phyloP scores from a whole-genome alignment of 2,888 invertebrate species.

The Idaea dimidiata region DNA sequence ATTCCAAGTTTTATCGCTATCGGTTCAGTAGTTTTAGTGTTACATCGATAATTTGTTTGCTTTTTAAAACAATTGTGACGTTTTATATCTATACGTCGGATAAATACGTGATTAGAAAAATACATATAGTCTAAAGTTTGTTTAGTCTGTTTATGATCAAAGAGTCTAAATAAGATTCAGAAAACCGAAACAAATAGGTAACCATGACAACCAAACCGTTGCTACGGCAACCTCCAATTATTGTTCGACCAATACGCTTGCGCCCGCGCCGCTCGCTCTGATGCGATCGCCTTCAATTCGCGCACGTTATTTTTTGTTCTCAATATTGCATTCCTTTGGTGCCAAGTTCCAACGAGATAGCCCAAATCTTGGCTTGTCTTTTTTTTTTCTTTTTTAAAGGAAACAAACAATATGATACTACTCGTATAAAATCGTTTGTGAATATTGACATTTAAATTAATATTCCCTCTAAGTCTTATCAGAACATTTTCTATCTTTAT shows the following conservation, averaged over 20 bases:
- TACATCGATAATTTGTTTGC: too few species aligned
- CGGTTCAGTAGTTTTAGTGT: too few species aligned
- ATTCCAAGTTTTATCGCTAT: too few species aligned
- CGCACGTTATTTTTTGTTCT: conserved; percentile 47
- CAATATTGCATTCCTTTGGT: conserved; percentile 55
- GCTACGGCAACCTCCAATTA: conserved; percentile 53
- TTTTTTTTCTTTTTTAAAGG: conserved; percentile 7
- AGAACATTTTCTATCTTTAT: too few species aligned
- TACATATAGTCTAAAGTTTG: too few species aligned
- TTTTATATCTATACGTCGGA: too few species aligned
- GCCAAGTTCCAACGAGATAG: conserved; percentile 31
- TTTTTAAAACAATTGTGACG: too few species aligned
- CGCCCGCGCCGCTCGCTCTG: conserved; percentile 43
- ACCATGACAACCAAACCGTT: conserved; percentile 27
- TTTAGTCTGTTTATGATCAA: too few species aligned
- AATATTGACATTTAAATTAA: conserved; percentile 35
- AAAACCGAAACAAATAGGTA: background rate
- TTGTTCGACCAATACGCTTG: conserved; percentile 46
- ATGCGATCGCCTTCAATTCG: conserved; percentile 47
- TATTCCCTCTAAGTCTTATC: too few species aligned
- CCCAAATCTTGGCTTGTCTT: conserved; percentile 14
- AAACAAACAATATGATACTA: conserved; percentile 14
- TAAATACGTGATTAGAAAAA: too few species aligned
- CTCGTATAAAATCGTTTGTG: conserved; percentile 52
- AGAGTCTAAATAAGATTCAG: background rate